Evolutionary conservation across 30 jellyfish, hydroid and myxozoan genomes (phyloP).

Genomic region (Aurelia sp.): DNA sequence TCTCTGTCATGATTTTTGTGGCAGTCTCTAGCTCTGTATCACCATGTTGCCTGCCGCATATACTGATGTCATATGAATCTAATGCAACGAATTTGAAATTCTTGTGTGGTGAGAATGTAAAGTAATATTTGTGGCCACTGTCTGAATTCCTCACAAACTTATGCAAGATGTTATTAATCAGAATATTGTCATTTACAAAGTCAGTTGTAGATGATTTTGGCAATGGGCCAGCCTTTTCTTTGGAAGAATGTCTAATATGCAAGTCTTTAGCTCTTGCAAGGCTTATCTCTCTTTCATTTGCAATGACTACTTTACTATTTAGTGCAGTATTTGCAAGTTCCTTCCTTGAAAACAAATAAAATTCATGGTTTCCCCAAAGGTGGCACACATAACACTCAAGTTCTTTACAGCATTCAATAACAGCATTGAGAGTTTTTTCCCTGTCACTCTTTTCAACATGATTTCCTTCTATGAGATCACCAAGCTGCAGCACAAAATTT

Average conservation of each 20-base stretch:
- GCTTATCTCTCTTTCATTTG: neutral
- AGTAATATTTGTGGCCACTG: conserved; percentile 66
- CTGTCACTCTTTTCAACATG: conserved; percentile 46
- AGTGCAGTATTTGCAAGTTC: conserved; percentile 63
- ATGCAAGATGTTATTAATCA: conserved; percentile 29
- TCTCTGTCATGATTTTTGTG: conserved; percentile 21
- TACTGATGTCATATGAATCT: conserved; percentile 90
- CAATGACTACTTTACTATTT: conserved; percentile 61
- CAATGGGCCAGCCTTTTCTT: too few species aligned
- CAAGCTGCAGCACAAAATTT: conserved; percentile 88
- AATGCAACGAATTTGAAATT: conserved; percentile 67
- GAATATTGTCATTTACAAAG: neutral
- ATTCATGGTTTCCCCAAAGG: conserved; percentile 98
- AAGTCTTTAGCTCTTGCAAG: too few species aligned
- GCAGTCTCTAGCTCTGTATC: conserved; percentile 62
- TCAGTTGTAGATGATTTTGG: neutral
- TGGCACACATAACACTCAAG: conserved; percentile 79
- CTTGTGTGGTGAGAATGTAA: conserved; percentile 75
- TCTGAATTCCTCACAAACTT: conserved; percentile 7
- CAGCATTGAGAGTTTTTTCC: conserved; percentile 47
- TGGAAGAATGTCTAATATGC: too few species aligned
- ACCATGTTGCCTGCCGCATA: conserved; percentile 60
- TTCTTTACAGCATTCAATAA: conserved; percentile 28
- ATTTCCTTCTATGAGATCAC: conserved; percentile 86
- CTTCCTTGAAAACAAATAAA: conserved; percentile 84